phyloP scores from a whole-genome alignment of 1,140 invertebrate species.

The Drosophila tropicalis region DNA sequence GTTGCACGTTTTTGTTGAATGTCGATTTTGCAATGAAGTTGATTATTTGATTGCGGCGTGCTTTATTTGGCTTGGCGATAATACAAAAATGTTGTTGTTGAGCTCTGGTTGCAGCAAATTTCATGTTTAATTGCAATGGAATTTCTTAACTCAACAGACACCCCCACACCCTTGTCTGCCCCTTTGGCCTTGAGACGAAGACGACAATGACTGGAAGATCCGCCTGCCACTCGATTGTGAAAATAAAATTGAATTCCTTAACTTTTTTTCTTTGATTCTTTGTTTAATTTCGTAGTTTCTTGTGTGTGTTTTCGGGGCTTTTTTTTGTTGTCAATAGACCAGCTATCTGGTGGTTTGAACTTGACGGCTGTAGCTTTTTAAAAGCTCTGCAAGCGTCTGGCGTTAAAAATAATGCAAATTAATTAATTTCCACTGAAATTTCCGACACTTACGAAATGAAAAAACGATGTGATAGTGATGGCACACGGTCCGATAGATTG shows the following conservation, averaged over 20 bases:
- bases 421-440: constrained; percentile 48
- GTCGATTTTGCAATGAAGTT: constrained; percentile 60
- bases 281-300: constrained; percentile 5
- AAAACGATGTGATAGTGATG: constrained; percentile 24
- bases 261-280: constrained; percentile 10
- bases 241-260: constrained; percentile 25
- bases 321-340: constrained; percentile 15
- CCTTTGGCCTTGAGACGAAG: constrained; percentile 29
- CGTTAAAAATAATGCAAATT: constrained; percentile 57
- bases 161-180: constrained; percentile 12
- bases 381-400: constrained; percentile 42
- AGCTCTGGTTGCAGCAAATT: constrained; percentile 79
- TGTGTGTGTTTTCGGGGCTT: constrained; percentile 13
- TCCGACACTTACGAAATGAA: constrained; percentile 53
- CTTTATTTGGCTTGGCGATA: constrained; percentile 64
- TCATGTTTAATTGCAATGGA: constrained; percentile 82
- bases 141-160: constrained; percentile 47
- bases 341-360: constrained; percentile 33
- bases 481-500: neutral
- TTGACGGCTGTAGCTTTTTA: constrained; percentile 41
- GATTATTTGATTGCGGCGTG: constrained; percentile 47
- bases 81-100: constrained; percentile 68
- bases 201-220: constrained; percentile 11
- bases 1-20: constrained; percentile 60
- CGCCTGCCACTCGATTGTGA: constrained; percentile 37